Evolutionary conservation across 2,888 invertebrate genomes (phyloP).

Genomic region (Chelonus formosanus): DNA sequence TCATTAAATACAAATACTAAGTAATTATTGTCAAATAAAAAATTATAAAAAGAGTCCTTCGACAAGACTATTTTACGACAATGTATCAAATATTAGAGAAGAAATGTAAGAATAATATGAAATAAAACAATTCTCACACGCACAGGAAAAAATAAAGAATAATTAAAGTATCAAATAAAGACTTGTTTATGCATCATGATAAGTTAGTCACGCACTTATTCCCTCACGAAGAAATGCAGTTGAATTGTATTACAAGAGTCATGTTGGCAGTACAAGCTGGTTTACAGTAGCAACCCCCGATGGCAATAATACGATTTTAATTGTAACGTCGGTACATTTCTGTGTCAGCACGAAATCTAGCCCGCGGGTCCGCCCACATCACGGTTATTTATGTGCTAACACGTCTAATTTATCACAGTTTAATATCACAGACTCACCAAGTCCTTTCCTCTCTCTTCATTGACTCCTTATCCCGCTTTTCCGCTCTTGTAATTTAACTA

Average conservation of each 20-base stretch:
- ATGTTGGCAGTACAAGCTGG: neutral
- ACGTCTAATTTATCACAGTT: constrained; percentile 52
- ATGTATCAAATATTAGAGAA: neutral
- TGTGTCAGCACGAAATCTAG: constrained; percentile 39
- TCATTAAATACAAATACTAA: too few relatives aligned
- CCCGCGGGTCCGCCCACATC: constrained; percentile 49
- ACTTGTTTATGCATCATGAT: constrained; percentile 22
- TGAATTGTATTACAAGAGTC: too few relatives aligned
- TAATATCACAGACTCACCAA: constrained; percentile 49
- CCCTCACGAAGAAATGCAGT: constrained; percentile 9
- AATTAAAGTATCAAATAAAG: constrained; percentile 27
- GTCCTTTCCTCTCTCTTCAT: constrained; percentile 21
- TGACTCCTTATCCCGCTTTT: neutral
- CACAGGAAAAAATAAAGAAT: constrained; percentile 13
- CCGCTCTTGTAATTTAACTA: constrained; percentile 15
- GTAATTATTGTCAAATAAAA: neutral
- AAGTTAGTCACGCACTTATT: constrained; percentile 24
- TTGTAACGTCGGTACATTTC: constrained; percentile 45
- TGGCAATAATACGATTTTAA: constrained; percentile 42
- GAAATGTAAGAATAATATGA: constrained; percentile 1
- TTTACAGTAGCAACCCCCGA: constrained; percentile 16
- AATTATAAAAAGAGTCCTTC: neutral
- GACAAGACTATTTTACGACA: too few relatives aligned
- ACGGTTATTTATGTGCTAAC: constrained; percentile 47
- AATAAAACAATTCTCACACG: constrained; percentile 17